A percentile compares a stretch with the other conserved stretches of the same genome.
phyloP scores from a whole-genome alignment of 2,113 vertebrate species.

The Toxotes jaculatrix region DNA sequence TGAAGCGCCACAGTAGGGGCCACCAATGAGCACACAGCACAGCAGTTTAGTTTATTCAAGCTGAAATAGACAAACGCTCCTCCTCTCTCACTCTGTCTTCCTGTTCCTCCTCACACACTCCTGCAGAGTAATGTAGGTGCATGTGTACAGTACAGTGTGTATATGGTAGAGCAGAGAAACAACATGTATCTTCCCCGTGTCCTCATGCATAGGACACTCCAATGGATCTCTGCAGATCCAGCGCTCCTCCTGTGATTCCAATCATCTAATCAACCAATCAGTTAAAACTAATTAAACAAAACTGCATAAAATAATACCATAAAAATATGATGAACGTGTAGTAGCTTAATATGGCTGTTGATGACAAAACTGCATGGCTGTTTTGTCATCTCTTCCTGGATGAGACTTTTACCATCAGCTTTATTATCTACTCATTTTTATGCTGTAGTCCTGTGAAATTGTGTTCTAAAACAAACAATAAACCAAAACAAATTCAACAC shows the following conservation, averaged over 20 bases:
- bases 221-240: background rate
- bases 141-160: background rate
- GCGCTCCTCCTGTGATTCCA: background rate
- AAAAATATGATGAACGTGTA: background rate
- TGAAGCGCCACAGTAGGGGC: slow-evolving; percentile 81
- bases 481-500: slow-evolving; percentile 74
- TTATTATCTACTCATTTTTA: slow-evolving; percentile 63
- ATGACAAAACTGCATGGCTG: background rate
- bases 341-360: background rate
- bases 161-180: background rate
- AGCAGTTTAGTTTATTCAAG: slow-evolving; percentile 69
- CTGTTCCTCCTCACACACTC: background rate
- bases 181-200: background rate
- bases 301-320: background rate
- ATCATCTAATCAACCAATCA: slow-evolving; percentile 3
- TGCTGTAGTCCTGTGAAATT: slow-evolving; percentile 72
- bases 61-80: slow-evolving; percentile 53
- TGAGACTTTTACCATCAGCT: slow-evolving; percentile 16
- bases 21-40: slow-evolving; percentile 75
- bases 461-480: slow-evolving; percentile 70
- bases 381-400: slow-evolving; percentile 19
- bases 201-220: background rate
- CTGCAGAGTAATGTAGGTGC: background rate
- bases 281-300: background rate
- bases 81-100: background rate